Evolutionary conservation across 2,888 invertebrate genomes (phyloP), one percentile per base, ranked within the genome.

Genomic region (Liodrosophila aerea): DNA sequence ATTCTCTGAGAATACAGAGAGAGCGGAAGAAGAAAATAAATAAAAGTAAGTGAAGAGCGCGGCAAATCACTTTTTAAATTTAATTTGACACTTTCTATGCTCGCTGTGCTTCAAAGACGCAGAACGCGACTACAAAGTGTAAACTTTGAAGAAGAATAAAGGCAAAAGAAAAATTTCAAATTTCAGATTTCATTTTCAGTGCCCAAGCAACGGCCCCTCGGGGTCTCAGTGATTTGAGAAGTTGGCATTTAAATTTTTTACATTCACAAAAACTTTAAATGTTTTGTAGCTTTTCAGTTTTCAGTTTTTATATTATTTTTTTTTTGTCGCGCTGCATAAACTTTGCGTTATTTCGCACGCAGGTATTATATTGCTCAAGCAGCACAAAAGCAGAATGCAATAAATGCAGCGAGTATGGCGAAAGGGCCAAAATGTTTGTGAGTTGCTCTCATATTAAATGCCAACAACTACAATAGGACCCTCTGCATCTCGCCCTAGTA

Each of bases 31-130:
- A 52, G 9, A 37, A 47, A 34, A 33, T 13, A 41, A 37, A 56
- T 7, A 50, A 44, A 51, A 50, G 33, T 16, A 50, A 64, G 51
- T 51, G 15, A 49, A 78, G 58, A 73, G 41, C 81, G 68, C 65
- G 64, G 65, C 82, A 84, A 80, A 84, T 84, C 82, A 81, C 78
- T 84, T 84, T 82, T 81, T 64, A 81, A 81, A 81, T 81, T 81
- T 75, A 81, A 81, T 81, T 81, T 81, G 80, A 84, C 80, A 81
- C 80, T 84, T 81, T 75, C 66, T 64, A 73, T 63, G 22, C 22
- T 53, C 40, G 57, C 53, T 54, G 59, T 49, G 76, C 83, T 72
- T 73, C 81, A 78, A 80, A 80, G 72, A 63, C 63, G 52, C 61
- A 22, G 5, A 22, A 22, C 22, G 22, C 22, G 22, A 71, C 83